Evolutionary conservation across 2,888 invertebrate species (phyloP).

Genomic region (Microplitis manilae): DNA sequence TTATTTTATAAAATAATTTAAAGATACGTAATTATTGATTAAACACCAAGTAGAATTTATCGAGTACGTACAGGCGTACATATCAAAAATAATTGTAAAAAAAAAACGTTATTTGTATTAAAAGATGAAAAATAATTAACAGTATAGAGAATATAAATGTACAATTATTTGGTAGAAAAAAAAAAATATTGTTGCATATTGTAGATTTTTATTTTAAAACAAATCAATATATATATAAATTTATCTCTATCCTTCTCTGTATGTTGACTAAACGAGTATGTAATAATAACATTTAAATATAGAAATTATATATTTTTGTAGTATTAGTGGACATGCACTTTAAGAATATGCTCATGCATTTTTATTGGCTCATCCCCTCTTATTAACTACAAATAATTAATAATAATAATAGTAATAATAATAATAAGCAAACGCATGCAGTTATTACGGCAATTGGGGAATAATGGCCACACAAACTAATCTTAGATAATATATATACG

Average conservation of each 20-base stretch:
- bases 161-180: not conserved
- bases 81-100: constrained; percentile 40
- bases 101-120: not conserved
- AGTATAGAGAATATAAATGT: constrained; percentile 37
- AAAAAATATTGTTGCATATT: constrained; percentile 44
- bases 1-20: constrained; percentile 39
- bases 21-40: constrained; percentile 28
- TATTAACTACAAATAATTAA: constrained; percentile 8
- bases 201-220: constrained; percentile 55
- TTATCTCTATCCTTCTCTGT: constrained; percentile 57
- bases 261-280: constrained; percentile 59
- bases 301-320: constrained; percentile 67
- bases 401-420: constrained; percentile 37
- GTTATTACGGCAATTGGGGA: not conserved
- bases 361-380: not conserved
- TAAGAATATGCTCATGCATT: constrained; percentile 50
- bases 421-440: constrained; percentile 31
- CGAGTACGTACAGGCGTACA: constrained; percentile 26
- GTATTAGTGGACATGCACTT: constrained; percentile 65
- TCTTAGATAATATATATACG: constrained; percentile 1
- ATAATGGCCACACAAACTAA: not conserved
- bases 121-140: constrained; percentile 31
- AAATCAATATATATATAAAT: constrained; percentile 41
- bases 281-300: constrained; percentile 59
- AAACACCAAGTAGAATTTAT: constrained; percentile 9